Percentiles rank a stretch among this genome's conserved stretches.
Evolutionary conservation across 2,888 invertebrate genomes (phyloP).

Genomic region (Drosophila putrida): DNA sequence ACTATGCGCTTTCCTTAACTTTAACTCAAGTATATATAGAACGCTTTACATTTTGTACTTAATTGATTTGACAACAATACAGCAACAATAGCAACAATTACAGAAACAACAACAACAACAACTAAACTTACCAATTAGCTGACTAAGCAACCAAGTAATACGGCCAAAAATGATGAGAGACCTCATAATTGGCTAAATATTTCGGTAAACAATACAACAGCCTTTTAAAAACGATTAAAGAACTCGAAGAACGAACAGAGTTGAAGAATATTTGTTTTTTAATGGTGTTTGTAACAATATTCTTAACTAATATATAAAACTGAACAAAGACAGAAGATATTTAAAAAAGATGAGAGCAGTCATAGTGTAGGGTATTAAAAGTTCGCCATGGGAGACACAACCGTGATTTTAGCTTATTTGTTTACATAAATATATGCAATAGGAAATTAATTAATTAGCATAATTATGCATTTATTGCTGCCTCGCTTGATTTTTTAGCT

Average conservation of each 20-base stretch:
- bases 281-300: neutral
- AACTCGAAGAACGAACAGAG: conserved; percentile 27
- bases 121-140: conserved; percentile 24
- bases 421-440: conserved; percentile 56
- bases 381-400: neutral
- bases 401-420: neutral
- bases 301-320: neutral
- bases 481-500: conserved; percentile 46
- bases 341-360: too few relatives aligned
- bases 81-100: conserved; percentile 13
- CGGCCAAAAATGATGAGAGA: conserved; percentile 32
- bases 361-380: conserved; percentile 19
- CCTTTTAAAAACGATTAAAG: conserved; percentile 39
- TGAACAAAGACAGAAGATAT: neutral
- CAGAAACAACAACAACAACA: conserved; percentile 7
- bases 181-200: conserved; percentile 36
- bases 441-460: conserved; percentile 70
- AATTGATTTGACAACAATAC: conserved; percentile 60
- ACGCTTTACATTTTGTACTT: conserved; percentile 58
- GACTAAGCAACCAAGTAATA: conserved; percentile 22
- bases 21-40: conserved; percentile 39
- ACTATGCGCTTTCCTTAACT: conserved; percentile 49
- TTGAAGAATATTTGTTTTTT: neutral
- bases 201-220: conserved; percentile 14
- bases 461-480: conserved; percentile 72